These are phyloP conservation scores for Opisthograptis luteolata DNA, from an alignment of 2,888 invertebrate genomes.

Conservation along the genomic window DNA sequence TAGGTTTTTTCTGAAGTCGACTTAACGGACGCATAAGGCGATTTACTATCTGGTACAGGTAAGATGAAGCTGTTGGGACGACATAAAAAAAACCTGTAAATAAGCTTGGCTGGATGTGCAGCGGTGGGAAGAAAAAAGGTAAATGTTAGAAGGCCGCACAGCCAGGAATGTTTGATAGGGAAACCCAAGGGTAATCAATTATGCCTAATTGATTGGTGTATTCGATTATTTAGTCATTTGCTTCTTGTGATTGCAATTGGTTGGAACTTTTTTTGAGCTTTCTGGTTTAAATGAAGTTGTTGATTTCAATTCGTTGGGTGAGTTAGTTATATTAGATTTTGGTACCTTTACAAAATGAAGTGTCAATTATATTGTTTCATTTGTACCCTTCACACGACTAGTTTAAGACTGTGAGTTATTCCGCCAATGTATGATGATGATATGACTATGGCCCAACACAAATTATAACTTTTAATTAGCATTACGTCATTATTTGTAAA, in stretches of 20 bases:
- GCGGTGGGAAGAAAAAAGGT: slow-evolving; percentile 35
- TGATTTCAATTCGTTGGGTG: neutral
- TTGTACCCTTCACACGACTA: no score
- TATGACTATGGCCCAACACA: no score
- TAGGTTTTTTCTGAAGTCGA: slow-evolving; percentile 51
- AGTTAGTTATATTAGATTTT: no score
- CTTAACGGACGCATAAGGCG: slow-evolving; percentile 56
- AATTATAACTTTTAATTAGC: no score
- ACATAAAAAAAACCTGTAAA: slow-evolving; percentile 50
- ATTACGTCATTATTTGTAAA: no score
- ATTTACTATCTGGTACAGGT: slow-evolving; percentile 56
- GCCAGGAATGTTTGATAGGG: slow-evolving; percentile 35
- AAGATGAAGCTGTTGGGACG: slow-evolving; percentile 59
- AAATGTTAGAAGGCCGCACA: slow-evolving; percentile 42
- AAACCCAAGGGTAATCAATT: slow-evolving; percentile 44
- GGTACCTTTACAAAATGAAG: no score
- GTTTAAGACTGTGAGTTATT: no score
- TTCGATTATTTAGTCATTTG: slow-evolving; percentile 28
- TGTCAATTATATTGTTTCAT: no score
- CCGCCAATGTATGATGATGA: no score
- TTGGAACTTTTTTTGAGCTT: slow-evolving; percentile 24
- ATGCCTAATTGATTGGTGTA: slow-evolving; percentile 41
- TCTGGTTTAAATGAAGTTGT: neutral
- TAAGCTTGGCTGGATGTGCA: slow-evolving; percentile 11
- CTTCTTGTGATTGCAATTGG: slow-evolving; percentile 16